Percentiles rank a stretch among this genome's conserved stretches.
Conservation (phyloP, 2,888 invertebrate species). For the Caenorhabditis uteleia region DNA sequence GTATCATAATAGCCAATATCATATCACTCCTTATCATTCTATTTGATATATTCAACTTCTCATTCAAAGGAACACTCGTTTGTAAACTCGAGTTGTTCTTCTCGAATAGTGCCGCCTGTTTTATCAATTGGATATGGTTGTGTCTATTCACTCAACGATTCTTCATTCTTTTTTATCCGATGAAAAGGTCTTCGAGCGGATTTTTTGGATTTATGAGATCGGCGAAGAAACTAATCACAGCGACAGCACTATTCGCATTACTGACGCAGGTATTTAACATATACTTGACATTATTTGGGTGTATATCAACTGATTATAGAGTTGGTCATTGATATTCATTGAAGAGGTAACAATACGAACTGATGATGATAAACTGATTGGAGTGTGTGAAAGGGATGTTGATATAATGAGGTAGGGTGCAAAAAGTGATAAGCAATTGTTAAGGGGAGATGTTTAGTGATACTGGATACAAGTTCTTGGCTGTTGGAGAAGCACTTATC, state of each 20-base stretch:
- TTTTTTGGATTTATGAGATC: slow-evolving; percentile 47
- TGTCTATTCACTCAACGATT: slow-evolving; percentile 59
- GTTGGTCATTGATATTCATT: slow-evolving; percentile 51
- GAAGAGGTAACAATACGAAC: slow-evolving; percentile 29
- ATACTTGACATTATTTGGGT: neutral
- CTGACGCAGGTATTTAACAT: slow-evolving; percentile 51
- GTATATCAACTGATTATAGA: slow-evolving; percentile 11
- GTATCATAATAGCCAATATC: slow-evolving; percentile 55
- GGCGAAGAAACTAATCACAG: slow-evolving; percentile 46
- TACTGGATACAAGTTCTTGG: slow-evolving; percentile 54
- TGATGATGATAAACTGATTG: slow-evolving; percentile 33
- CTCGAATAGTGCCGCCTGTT: slow-evolving; percentile 57
- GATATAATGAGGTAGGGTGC: slow-evolving; percentile 38
- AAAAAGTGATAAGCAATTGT: neutral
- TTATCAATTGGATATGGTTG: slow-evolving; percentile 62
- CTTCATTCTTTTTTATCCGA: slow-evolving; percentile 57
- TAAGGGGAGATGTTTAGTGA: slow-evolving; percentile 33
- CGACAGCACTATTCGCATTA: slow-evolving; percentile 50
- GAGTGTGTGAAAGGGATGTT: slow-evolving; percentile 40
- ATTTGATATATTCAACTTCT: slow-evolving; percentile 51
- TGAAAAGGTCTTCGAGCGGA: slow-evolving; percentile 48
- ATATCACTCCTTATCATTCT: slow-evolving; percentile 54
- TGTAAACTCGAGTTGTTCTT: slow-evolving; percentile 60
- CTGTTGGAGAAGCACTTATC: slow-evolving; percentile 53
- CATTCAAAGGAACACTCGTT: slow-evolving; percentile 51